Percentiles rank a stretch among this genome's conserved stretches.
Conservation (phyloP, 2,113 vertebrate genomes). For the Barnardius zonarius region DNA sequence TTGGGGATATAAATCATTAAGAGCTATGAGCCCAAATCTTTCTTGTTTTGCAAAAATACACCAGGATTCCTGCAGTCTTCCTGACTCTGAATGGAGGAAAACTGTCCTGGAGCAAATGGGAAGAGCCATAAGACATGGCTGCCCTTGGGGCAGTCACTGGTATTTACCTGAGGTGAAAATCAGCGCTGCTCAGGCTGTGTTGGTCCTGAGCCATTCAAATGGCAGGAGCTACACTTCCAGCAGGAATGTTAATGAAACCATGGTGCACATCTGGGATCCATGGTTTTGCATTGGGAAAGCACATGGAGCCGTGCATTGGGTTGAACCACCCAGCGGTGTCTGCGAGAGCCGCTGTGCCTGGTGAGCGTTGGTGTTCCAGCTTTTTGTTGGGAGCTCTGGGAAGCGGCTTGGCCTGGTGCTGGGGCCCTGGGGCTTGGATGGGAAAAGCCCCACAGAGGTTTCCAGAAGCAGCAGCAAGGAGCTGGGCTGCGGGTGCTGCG, state of each 20-base stretch:
- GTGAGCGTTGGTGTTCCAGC: background rate
- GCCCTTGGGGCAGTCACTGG: background rate
- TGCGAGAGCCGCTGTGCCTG: fast-evolving
- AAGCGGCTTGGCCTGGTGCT: background rate
- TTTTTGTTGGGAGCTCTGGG: background rate
- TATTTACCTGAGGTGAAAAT: background rate
- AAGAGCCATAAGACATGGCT: background rate
- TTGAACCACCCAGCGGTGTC: fast-evolving
- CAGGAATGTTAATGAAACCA: background rate
- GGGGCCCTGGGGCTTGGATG: background rate
- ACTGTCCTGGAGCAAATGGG: background rate
- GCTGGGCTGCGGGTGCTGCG: background rate
- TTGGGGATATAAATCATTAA: background rate
- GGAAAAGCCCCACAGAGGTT: fast-evolving
- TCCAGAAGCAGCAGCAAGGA: background rate
- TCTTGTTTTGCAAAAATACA: background rate
- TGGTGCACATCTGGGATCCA: background rate
- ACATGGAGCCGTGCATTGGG: fast-evolving
- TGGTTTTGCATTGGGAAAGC: background rate
- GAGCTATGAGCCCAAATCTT: background rate
- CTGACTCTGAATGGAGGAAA: background rate
- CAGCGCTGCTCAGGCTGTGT: fast-evolving
- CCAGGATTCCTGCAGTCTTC: background rate
- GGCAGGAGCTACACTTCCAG: background rate
- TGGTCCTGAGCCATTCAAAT: background rate